These are phyloP conservation scores for Ernsta delagoae DNA, from an alignment of 2,888 invertebrate genomes.

Conservation along the genomic window DNA sequence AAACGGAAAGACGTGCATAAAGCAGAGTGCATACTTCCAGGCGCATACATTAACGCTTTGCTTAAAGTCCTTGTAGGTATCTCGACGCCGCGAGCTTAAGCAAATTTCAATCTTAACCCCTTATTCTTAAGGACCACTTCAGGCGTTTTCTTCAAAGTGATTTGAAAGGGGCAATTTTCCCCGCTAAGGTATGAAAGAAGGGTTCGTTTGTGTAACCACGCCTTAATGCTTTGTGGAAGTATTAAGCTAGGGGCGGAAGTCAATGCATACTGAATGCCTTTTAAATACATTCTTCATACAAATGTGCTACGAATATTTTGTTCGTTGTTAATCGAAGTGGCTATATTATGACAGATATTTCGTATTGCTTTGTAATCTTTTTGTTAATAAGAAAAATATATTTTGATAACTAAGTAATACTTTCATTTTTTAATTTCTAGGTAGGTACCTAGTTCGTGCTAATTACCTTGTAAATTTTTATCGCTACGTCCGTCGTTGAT, in stretches of 20 bases:
- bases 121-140: constrained; percentile 16
- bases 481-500: neutral
- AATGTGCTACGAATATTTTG: constrained; percentile 19
- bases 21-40: constrained; percentile 66
- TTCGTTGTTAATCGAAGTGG: constrained; percentile 10
- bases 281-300: constrained; percentile 34
- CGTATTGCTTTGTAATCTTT: neutral
- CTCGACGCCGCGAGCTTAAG: constrained; percentile 18
- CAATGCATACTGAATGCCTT: constrained; percentile 37
- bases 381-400: neutral
- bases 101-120: constrained; percentile 31
- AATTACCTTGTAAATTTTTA: neutral
- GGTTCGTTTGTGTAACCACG: constrained; percentile 70
- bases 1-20: constrained; percentile 73
- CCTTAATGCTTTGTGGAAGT: constrained; percentile 65
- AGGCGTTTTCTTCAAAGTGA: constrained; percentile 27
- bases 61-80: constrained; percentile 24
- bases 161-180: constrained; percentile 73
- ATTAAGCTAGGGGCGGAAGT: constrained; percentile 51
- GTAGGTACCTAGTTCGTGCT: neutral
- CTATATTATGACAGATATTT: neutral
- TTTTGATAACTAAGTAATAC: too few relatives aligned
- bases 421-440: too few relatives aligned
- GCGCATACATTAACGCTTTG: constrained; percentile 50
- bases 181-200: constrained; percentile 64